Conservation (phyloP, 2,797 vertebrate species). For the Enoplosus armatus region DNA sequence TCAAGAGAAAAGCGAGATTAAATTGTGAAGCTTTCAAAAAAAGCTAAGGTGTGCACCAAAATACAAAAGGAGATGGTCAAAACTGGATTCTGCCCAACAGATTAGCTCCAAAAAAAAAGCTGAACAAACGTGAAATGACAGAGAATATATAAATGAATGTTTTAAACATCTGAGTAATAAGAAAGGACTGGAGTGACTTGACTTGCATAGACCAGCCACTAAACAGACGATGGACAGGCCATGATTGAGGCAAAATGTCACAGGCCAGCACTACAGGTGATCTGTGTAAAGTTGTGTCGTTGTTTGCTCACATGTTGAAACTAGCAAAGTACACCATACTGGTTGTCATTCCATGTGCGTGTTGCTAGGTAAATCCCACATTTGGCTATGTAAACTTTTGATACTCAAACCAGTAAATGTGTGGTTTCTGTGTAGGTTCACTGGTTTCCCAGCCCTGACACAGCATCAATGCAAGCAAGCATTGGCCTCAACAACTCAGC, state of each 20-base stretch:
- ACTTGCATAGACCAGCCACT: not conserved
- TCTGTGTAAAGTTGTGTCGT: slow-evolving; percentile 10
- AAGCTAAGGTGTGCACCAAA: not conserved
- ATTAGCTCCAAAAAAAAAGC: not conserved
- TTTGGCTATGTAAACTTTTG: slow-evolving; percentile 56
- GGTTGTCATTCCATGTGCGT: slow-evolving; percentile 27
- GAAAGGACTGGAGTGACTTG: not conserved
- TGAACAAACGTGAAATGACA: not conserved
- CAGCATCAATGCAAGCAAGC: slow-evolving; percentile 4
- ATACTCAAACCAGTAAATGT: slow-evolving; percentile 27
- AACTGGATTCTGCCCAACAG: not conserved
- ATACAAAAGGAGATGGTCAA: not conserved
- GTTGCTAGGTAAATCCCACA: slow-evolving; percentile 52
- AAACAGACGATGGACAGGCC: slow-evolving; percentile 2
- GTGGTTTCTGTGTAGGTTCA: slow-evolving; percentile 16
- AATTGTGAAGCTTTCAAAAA: not conserved
- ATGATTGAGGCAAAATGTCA: slow-evolving; percentile 17
- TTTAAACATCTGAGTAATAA: not conserved
- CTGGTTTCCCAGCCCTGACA: slow-evolving; percentile 19
- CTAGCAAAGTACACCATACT: slow-evolving; percentile 23
- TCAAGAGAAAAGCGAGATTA: not conserved
- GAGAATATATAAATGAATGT: not conserved
- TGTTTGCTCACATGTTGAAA: slow-evolving; percentile 43
- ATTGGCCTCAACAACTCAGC: not conserved
- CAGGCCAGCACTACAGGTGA: slow-evolving; percentile 12